Evolutionary conservation across 2,888 invertebrate species (phyloP), one percentile per base, ranked within the genome.

Genomic region (Caenorhabditis sp.): DNA sequence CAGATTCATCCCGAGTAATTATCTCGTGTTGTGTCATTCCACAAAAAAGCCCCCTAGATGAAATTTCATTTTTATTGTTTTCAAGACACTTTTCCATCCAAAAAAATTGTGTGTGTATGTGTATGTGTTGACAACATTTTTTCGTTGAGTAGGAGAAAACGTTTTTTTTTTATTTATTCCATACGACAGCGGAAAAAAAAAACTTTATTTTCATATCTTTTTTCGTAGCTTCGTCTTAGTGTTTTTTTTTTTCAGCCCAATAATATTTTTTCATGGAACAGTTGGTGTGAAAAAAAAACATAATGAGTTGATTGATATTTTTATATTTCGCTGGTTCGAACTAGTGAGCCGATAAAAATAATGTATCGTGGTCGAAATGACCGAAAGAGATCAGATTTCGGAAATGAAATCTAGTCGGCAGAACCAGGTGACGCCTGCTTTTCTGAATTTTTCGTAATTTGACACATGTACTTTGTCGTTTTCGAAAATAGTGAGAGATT

Each of bases 31-130:
- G 17, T 43, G 17, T 43, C 17, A 17, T 43, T 3, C 8, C 43
- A 43, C 12, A 43, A 43, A 43, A 43, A 17, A 10, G 14, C 5
- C 14, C 43, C 43, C 17, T 17, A 2, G 43, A 43, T 43, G 17
- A 43, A 43, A 43, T 43, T 43, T 43, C 43, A 43, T 43, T 43
- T 43, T 43, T 43, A 43, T 43, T 43, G 43, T 43, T 43, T 43
- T 43, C 43, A 43, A 17, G 43, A 43, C 43, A 43, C 43, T 43
- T 43, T 43, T 43, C 43, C 3, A 17, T 43, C 43, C 14, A 6
- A 5, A 43, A 43, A 43, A 43, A 43, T 12, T 6, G 4, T 31
- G 31, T 31, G 31, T 43, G 43, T 43, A 17, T 6, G 4, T 31
- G 31, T 31, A 10, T 43, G 43, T 43, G 43, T 43, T 43, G 43